Percentiles rank a stretch among this genome's conserved stretches.
These are phyloP conservation scores for Eulemur rufifrons DNA, from an alignment of 2,113 vertebrate species.

Conservation along the genomic window DNA sequence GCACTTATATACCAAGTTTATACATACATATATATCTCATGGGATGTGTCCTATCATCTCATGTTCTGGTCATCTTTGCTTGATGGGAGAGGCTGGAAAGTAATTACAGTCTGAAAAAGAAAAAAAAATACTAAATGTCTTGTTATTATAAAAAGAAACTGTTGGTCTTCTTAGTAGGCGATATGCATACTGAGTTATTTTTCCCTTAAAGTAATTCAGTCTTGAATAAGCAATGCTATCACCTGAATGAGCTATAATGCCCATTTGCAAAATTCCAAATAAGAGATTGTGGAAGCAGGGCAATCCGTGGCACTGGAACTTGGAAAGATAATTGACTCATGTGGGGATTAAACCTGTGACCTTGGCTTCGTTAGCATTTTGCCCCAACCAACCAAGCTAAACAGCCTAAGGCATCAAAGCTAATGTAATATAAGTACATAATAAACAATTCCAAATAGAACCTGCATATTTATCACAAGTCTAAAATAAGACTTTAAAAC, in stretches of 20 bases:
- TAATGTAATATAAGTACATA: background rate
- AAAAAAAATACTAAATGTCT: background rate
- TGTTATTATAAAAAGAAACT: background rate
- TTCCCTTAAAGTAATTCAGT: background rate
- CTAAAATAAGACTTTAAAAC: background rate
- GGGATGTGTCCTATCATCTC: background rate
- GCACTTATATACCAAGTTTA: background rate
- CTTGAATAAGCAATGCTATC: background rate
- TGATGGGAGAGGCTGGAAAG: background rate
- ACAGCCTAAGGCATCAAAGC: background rate
- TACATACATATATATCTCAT: background rate
- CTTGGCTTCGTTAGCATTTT: conserved; percentile 47
- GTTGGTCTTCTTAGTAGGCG: background rate
- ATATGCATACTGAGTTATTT: background rate
- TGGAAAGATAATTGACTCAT: conserved; percentile 38
- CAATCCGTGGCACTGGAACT: background rate
- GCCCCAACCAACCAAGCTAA: background rate
- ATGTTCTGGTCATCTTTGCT: background rate
- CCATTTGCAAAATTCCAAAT: background rate
- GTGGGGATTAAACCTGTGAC: conserved; percentile 16
- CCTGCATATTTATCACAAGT: background rate
- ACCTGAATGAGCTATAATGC: background rate
- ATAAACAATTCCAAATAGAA: conserved; percentile 46
- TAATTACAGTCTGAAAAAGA: background rate
- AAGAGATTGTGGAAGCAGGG: background rate